Evolutionary conservation across 2,888 invertebrate genomes (phyloP).

Genomic region (Lycaena phlaeas): DNA sequence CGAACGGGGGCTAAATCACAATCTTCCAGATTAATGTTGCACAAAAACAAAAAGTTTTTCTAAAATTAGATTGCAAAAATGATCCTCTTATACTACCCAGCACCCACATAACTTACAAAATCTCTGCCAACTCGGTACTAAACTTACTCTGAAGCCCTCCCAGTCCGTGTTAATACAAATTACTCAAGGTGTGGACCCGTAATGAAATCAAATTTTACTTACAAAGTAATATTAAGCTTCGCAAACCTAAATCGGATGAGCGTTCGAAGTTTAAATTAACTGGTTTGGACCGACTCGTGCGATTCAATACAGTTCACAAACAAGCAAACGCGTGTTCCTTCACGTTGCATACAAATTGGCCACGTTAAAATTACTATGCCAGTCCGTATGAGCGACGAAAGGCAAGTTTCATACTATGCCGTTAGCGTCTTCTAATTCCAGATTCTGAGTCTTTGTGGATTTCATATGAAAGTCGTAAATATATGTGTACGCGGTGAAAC

Average conservation of each 20-base stretch:
- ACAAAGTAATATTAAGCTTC: slow-evolving; percentile 41
- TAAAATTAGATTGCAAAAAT: no score
- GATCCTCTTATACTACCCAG: no score
- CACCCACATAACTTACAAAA: no score
- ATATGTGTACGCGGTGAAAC: slow-evolving; percentile 9
- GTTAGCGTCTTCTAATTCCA: slow-evolving; percentile 8
- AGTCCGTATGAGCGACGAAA: slow-evolving; percentile 12
- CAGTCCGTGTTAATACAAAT: slow-evolving; percentile 10
- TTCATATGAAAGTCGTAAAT: slow-evolving; percentile 13
- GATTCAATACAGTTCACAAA: slow-evolving; percentile 38
- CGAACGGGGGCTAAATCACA: no score
- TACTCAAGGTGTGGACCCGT: slow-evolving; percentile 12
- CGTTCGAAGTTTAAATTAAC: slow-evolving; percentile 61
- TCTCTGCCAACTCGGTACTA: slow-evolving; percentile 1
- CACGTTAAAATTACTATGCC: slow-evolving; percentile 21
- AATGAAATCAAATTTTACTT: slow-evolving; percentile 38
- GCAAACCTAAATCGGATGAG: slow-evolving; percentile 46
- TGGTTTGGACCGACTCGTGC: slow-evolving; percentile 39
- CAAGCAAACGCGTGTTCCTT: slow-evolving; percentile 31
- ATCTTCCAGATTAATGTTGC: no score
- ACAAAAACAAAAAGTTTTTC: no score
- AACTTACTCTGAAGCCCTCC: not conserved
- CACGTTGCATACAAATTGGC: slow-evolving; percentile 50
- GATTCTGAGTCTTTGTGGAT: slow-evolving; percentile 12
- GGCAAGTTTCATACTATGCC: slow-evolving; percentile 15